Evolutionary conservation across 2,797 vertebrate genomes (phyloP).

Genomic region (Pseudopleuronectes americanus): DNA sequence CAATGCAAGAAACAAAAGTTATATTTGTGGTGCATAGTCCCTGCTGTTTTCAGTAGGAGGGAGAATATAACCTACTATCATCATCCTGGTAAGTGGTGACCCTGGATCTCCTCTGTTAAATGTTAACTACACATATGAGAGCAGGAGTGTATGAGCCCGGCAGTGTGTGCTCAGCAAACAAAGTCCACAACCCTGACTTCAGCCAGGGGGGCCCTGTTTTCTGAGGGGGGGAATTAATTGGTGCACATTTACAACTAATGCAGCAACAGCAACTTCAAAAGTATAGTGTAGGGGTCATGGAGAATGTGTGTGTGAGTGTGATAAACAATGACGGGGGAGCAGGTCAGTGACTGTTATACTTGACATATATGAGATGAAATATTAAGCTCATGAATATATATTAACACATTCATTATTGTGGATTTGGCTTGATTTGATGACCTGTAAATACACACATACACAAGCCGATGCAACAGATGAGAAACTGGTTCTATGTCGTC

Average conservation of each 20-base stretch:
- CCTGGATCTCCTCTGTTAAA: constrained; percentile 54
- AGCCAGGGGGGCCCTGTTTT: constrained; percentile 3
- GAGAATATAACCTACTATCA: not conserved
- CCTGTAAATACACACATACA: not conserved
- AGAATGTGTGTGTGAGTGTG: constrained; percentile 10
- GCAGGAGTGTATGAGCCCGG: constrained; percentile 13
- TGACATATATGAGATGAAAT: not conserved
- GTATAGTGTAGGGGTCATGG: not conserved
- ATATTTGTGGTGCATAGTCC: not conserved
- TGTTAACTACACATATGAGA: constrained; percentile 53
- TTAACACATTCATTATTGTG: not conserved
- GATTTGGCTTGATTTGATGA: not conserved
- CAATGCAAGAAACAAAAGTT: not conserved
- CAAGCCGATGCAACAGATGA: too few relatives aligned
- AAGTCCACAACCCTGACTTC: constrained; percentile 30
- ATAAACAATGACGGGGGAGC: not conserved
- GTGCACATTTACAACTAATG: constrained; percentile 2
- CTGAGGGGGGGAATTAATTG: not conserved
- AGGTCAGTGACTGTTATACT: too few relatives aligned
- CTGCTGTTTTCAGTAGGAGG: constrained; percentile 5
- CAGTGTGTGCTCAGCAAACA: constrained; percentile 60
- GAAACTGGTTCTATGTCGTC: too few relatives aligned
- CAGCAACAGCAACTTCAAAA: not conserved
- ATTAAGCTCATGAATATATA: not conserved
- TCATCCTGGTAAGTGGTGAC: constrained; percentile 12